Base-by-base conservation (phyloP, 92 coral and sea anemone genomes). In the Siderastrea siderea region DNA sequence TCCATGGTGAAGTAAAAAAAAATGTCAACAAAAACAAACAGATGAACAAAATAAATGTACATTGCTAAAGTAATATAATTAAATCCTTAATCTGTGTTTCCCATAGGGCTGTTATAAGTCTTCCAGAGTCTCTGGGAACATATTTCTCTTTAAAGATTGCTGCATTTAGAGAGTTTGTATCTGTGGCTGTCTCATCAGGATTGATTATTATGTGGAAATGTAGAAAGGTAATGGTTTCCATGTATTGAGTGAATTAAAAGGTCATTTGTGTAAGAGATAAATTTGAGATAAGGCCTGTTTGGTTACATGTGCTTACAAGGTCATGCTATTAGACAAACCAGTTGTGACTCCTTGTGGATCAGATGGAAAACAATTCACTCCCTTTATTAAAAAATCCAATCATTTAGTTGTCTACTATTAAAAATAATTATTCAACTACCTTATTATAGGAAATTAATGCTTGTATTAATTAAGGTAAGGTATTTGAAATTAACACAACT, bases 181-280 rank as follows among this genome's bases (percentile, higher is more conserved):
- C 94, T 5, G 66, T 93, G 43, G 91, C 99, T 62, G 91, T 94
- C 74, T 93, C 95, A 2, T 79, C 95, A 63, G 93, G 94, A 50
- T 58, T 90, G 53, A 93, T 96, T 49, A 78, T 90, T 53, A 19
- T 96, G 76, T 96, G 98, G 98, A 93, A 92, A 83, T 91, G 91
- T 52, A 91, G 82, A 80, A 96, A 94, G 98, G 99, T 96, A 80
- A 47, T 26, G 38, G 38, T 26, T 26, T 26, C 38, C 38, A 26
- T 26, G 38, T 26, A 26, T 17, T 17, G 46, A 17, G 12, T 17
- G 14, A 6, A 58, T 11, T 0, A 58, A 58, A 58, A 8, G 3
- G 15, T 58, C 13, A 9, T 10, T 57, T 7, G 62, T 58, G 62
- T 6, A 8, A 15, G 62, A 58, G 10, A 26, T 26, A 26, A 26